Evolutionary conservation across 2,113 vertebrate genomes (phyloP), one percentile per base, ranked within the genome.

Genomic region (Rhipidura dahli): DNA sequence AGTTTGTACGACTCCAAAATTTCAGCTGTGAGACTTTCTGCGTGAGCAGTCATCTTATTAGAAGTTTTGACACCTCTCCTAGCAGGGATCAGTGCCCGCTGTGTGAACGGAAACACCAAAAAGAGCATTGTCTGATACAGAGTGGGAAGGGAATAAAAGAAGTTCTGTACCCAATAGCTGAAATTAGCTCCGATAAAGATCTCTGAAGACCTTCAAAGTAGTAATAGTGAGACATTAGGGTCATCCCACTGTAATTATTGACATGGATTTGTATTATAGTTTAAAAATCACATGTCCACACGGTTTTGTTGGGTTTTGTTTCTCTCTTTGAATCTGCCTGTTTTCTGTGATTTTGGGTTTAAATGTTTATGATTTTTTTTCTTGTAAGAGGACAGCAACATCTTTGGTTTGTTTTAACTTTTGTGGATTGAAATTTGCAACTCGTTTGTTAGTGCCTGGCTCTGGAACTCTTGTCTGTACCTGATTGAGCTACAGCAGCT

Each of bases 61-160:
- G 84, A 92, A 50, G 30, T 87, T 87, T 69, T 80, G 87, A 54
- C 84, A 90, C 91, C 93, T 94, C 87, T 84, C 39, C 56, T 75
- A 88, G 64, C 72, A 93, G 80, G 88, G 77, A 83, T 89, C 53
- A 94, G 85, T 82, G 64, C 90, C 65, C 35, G 40, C 76, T 84
- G 64, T 94, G 75, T 88, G 96, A 97, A 89, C 76, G 54, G 65
- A 76, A 88, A 82, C 72, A 76, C 89, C 84, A 47, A 81, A 93
- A 84, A 95, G 71, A 92, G 57, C 64, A 90, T 73, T 90, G 86
- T 71, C 81, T 27, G 75, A 44, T 81, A 64, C 71, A 73, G 94
- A 76, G 91, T 78, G 83, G 63, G 83, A 87, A 79, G 77, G 47
- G 40, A 84, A 88, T 68, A 69, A 81, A 90, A 54, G 80, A 64